Evolutionary conservation across 1,140 invertebrate species (phyloP), one percentile per base, ranked within the genome.

Genomic region (Caenorhabditis tropicalis): DNA sequence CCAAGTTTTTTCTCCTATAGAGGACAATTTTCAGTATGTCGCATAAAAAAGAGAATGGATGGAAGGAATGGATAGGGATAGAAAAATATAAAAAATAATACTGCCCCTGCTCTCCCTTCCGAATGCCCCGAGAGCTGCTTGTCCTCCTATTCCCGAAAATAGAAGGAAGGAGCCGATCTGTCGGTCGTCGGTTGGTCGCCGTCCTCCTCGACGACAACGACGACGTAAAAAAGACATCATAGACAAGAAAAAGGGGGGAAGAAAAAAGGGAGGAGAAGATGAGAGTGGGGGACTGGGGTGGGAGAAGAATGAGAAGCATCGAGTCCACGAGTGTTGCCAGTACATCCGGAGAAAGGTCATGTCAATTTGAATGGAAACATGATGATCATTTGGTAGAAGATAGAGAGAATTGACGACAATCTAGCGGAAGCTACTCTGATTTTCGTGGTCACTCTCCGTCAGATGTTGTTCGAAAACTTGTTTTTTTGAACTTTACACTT

Each of bases 1-100:
- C 21, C n/a, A 12, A n/a, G 5, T n/a, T 24, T 58, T n/a, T n/a
- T n/a, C n/a, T n/a, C n/a, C n/a, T 58, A 7, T 27, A 4, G 65
- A 74, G 33, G 36, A 74, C 65, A 74, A 74, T 74, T 74, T 74
- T 74, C 65, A 46, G 33, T 74, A 74, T 74, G 65, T 43, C 33
- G 65, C 65, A 74, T 74, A 74, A 74, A 74, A 74, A 74, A 60
- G n/a, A n/a, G 58, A 74, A 43, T 74, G 65, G 65, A 74, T 46
- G 33, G 36, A 74, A 36, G 7, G 36, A 21, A 29, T 74, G 65
- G 65, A 74, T 74, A 74, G 65, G 65, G 65, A 74, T 74, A 74
- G 65, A 31, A 24, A 21, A 21, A 74, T 74, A 74, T n/a, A 74
- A 74, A 74, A 74, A 74, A 74, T 74, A 74, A 74, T 74, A 74